These are phyloP conservation scores for Drosophila colorata DNA, from an alignment of 2,888 invertebrate species.

Conservation along the genomic window DNA sequence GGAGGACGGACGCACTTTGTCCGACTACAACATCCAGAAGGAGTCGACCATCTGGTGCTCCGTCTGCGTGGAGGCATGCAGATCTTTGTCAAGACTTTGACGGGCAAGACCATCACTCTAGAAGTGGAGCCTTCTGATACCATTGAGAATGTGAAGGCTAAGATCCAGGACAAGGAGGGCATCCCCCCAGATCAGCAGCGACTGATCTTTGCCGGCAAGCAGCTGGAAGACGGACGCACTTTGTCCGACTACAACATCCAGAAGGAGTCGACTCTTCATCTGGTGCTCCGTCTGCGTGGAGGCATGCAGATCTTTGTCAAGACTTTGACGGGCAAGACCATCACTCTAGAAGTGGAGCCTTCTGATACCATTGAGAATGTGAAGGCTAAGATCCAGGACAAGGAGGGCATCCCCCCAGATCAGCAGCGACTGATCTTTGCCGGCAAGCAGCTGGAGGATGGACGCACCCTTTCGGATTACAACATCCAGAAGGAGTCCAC, in stretches of 20 bases:
- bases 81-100: slow-evolving; percentile 48
- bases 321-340: slow-evolving; percentile 54
- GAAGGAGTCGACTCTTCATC: no score
- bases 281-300: no score
- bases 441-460: slow-evolving; percentile 28
- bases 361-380: slow-evolving; percentile 51
- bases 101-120: slow-evolving; percentile 48
- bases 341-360: slow-evolving; percentile 49
- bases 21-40: slow-evolving; percentile 46
- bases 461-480: slow-evolving; percentile 31
- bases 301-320: slow-evolving; percentile 45
- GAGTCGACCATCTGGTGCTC: slow-evolving; percentile 24
- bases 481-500: slow-evolving; percentile 43
- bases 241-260: no score
- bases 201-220: no score
- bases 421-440: no score
- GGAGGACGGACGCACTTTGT: slow-evolving; percentile 22
- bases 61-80: no score
- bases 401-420: slow-evolving; percentile 33
- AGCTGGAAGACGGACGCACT: no score
- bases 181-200: no score
- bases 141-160: no score
- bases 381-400: slow-evolving; percentile 53
- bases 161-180: no score
- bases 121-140: slow-evolving; percentile 27